Evolutionary conservation across 2,888 invertebrate species (phyloP), one percentile per base, ranked within the genome.

Genomic region (Molorchus minor): DNA sequence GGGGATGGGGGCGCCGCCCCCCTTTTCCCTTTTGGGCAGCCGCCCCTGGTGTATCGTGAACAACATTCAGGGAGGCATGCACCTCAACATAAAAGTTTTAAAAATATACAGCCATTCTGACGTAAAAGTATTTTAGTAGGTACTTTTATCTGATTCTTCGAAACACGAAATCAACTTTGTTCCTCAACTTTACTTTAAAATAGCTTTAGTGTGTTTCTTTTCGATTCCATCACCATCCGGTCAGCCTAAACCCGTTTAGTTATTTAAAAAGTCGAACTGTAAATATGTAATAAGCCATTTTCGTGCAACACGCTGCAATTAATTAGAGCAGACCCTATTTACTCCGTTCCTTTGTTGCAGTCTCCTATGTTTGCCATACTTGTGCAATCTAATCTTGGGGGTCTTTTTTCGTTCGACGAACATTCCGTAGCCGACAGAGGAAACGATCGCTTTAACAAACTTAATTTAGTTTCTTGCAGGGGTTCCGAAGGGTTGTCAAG

Each of bases 381-480:
- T 20, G 36, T 35, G 16, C 47, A 57, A 63, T 63, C 60, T 57
- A 54, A 55, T 60, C 59, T 46, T 46, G 29, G 44, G 19, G 56
- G 59, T 30, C 29, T 53, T 62, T 65, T 62, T 60, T 58, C 57
- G 63, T 47, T 57, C 61, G 63, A 53, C 56, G 69, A 67, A 68
- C 69, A 66, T 70, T 71, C 67, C 67, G 68, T 68, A 71, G 59
- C 64, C 68, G 65, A 68, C 65, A 64, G 69, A 68, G 55, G 56
- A 52, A 64, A 52, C 44, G 44, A 38, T 38, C 44, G 66, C 66
- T 64, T 68, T 68, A 62, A 67, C 70, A 69, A 72, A 73, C 69
- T 71, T 66, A 73, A 73, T 73, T 71, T 71, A 64, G 67, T 69
- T 70, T 64, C 64, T 66, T 64, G 58, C 59, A 56, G 53, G 63